Base-by-base conservation (phyloP, 2,113 vertebrate species). In the Dascyllus trimaculatus region DNA sequence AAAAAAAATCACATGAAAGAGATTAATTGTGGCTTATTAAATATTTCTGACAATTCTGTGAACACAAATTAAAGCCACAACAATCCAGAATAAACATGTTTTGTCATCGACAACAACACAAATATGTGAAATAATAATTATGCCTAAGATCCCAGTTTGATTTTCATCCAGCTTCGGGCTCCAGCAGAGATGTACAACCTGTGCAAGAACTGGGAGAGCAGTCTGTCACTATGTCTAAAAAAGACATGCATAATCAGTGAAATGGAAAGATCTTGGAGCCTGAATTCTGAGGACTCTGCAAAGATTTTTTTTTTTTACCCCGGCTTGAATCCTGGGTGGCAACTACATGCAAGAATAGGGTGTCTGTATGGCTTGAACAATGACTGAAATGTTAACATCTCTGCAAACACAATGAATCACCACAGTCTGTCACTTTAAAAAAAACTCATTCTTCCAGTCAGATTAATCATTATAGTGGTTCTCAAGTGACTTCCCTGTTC, bases 301-400 rank as follows among this genome's bases (percentile, higher is more conserved):
- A 61, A 59, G 43, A 60, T 40, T 78, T 80, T 78, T 64, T 60
- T 17, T 11, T 71, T 74, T 69, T 52, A 4, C n/a, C n/a, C n/a
- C n/a, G 0, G 43, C 63, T 56, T 7, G 10, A 82, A 58, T 78
- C 77, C 53, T 75, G 54, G 60, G 74, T 81, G 62, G 75, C 40
- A 57, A 51, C 69, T 68, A 51, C 48, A 80, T 72, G 68, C 62
- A 82, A 85, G 71, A 89, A 89, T 43, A 69, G 60, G 43, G 58
- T 82, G 81, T 73, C 85, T 89, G 75, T 89, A 61, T 90, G 75
- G 74, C 71, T 83, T 80, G 57, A 85, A 86, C 85, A 85, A 85
- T 84, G 85, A 78, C 82, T 78, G 82, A 89, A 68, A 87, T 81
- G 86, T 85, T 81, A 89, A 80, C 74, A 68, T 89, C 73, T 85